Percentiles rank a stretch among this genome's conserved stretches.
These are phyloP conservation scores for Chromoteleia sp. DNA, from an alignment of 2,888 invertebrate genomes.

Conservation along the genomic window DNA sequence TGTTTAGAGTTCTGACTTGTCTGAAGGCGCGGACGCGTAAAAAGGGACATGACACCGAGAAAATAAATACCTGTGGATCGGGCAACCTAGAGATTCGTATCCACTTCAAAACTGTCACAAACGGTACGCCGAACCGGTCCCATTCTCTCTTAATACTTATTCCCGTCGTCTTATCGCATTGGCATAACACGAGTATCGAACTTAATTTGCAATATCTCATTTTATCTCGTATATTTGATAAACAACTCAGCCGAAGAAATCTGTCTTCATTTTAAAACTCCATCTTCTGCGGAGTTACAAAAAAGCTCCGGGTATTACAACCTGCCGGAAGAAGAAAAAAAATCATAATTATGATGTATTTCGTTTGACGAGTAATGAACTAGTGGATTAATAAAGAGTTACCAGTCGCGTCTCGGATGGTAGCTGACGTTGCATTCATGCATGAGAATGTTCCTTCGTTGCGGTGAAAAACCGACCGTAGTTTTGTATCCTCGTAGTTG, in stretches of 20 bases:
- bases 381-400: constrained; percentile 78
- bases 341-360: constrained; percentile 42
- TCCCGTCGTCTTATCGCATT: constrained; percentile 73
- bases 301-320: constrained; percentile 2
- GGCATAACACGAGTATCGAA: constrained; percentile 75
- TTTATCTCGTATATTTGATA: constrained; percentile 54
- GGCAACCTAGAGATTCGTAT: constrained; percentile 68
- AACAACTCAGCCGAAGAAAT: constrained; percentile 36
- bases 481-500: constrained; percentile 71
- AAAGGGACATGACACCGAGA: constrained; percentile 83
- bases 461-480: constrained; percentile 74
- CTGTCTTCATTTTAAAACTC: constrained; percentile 32
- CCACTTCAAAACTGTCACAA: constrained; percentile 79
- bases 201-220: constrained; percentile 71
- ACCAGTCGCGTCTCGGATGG: constrained; percentile 72
- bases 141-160: constrained; percentile 81
- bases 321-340: not conserved
- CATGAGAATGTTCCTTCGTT: constrained; percentile 75
- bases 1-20: constrained; percentile 82
- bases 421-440: constrained; percentile 82
- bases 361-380: constrained; percentile 32
- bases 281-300: not conserved
- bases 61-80: constrained; percentile 81
- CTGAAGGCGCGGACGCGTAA: constrained; percentile 83
- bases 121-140: constrained; percentile 74